Percentiles rank a stretch among this genome's conserved stretches.
Evolutionary conservation across 64 coral and sea anemone genomes (phyloP).

Genomic region (Montipora cactus): DNA sequence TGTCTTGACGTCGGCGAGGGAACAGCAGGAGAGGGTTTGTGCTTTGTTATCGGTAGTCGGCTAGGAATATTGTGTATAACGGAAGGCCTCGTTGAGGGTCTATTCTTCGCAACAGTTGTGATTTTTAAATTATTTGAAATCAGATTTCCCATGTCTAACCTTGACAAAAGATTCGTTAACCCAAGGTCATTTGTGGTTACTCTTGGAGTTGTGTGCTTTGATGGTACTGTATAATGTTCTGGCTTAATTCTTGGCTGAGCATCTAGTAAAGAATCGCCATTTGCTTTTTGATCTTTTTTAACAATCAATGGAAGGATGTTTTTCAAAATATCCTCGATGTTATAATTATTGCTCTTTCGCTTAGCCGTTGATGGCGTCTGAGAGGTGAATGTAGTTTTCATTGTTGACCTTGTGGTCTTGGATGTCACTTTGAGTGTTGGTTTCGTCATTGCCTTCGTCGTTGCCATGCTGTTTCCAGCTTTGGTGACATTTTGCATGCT

Average conservation of each 20-base stretch:
- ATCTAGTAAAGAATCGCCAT: background rate
- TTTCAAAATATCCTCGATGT: constrained; percentile 43
- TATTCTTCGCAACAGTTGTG: background rate
- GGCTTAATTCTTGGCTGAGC: constrained; percentile 51
- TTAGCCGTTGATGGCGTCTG: constrained; percentile 16
- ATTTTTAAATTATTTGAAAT: constrained; percentile 30
- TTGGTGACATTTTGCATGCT: constrained; percentile 66
- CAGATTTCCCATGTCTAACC: constrained; percentile 43
- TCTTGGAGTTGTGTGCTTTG: constrained; percentile 4
- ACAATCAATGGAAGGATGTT: constrained; percentile 64
- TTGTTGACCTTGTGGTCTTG: constrained; percentile 8
- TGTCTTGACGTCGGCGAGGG: background rate
- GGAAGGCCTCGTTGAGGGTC: background rate
- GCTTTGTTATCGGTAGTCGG: background rate
- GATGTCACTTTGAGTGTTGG: constrained; percentile 48
- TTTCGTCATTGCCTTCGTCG: constrained; percentile 38
- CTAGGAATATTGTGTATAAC: background rate
- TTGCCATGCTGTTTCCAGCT: background rate
- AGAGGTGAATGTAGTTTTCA: background rate
- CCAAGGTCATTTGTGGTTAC: constrained; percentile 8
- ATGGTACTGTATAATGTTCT: background rate
- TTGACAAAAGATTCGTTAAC: constrained; percentile 54
- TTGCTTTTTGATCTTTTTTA: constrained; percentile 24
- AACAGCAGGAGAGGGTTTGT: constrained; percentile 1
- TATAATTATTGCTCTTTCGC: background rate